These are phyloP conservation scores for Ceyx cyanopectus DNA, from an alignment of 2,113 vertebrate species.

Conservation along the genomic window DNA sequence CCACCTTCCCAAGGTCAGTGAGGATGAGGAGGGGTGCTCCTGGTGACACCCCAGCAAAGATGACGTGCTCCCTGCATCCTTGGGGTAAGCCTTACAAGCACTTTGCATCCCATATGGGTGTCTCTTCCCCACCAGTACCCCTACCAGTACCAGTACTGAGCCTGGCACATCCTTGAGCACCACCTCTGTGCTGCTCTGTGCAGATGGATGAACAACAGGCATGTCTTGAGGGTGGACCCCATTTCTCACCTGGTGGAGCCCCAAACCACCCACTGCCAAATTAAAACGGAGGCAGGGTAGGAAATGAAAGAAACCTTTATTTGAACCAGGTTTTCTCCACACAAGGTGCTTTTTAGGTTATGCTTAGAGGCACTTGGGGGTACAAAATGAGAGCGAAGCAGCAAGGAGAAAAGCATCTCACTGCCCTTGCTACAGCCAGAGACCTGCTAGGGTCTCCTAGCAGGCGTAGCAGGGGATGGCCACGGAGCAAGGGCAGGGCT, in stretches of 20 bases:
- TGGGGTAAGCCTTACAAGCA: rapidly evolving
- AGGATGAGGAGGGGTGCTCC: neutral
- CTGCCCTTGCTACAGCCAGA: no score
- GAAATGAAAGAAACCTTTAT: neutral
- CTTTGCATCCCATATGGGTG: rapidly evolving
- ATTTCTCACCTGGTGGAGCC: rapidly evolving
- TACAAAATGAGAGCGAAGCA: neutral
- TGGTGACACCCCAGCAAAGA: rapidly evolving
- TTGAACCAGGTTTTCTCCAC: rapidly evolving
- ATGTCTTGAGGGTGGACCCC: rapidly evolving
- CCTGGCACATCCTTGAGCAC: rapidly evolving
- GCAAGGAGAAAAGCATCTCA: neutral
- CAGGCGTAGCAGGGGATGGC: rapidly evolving
- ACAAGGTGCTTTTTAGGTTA: rapidly evolving
- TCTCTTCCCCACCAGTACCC: rapidly evolving
- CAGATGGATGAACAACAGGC: neutral
- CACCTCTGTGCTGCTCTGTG: rapidly evolving
- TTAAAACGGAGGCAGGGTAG: rapidly evolving
- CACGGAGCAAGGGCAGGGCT: rapidly evolving
- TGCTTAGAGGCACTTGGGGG: neutral
- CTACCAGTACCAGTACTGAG: rapidly evolving
- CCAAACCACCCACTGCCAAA: neutral
- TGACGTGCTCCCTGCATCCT: rapidly evolving
- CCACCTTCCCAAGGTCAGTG: rapidly evolving
- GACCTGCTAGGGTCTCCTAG: neutral